These are phyloP conservation scores for Sebastes aleutianus DNA, from an alignment of 2,797 vertebrate genomes.

Conservation along the genomic window DNA sequence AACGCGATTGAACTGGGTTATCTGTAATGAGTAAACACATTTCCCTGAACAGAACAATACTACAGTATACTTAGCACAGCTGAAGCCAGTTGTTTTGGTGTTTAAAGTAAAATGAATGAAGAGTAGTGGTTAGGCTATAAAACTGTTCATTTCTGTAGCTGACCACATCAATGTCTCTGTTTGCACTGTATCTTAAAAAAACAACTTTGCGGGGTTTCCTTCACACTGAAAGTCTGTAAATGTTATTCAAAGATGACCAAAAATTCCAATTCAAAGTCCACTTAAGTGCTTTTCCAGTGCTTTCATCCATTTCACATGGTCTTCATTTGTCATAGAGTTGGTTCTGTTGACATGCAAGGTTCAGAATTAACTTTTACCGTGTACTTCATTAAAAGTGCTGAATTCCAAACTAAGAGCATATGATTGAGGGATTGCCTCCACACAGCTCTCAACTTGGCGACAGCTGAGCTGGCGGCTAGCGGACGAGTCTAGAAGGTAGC, in stretches of 20 bases:
- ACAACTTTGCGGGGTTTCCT: not conserved
- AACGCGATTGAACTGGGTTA: slow-evolving; percentile 69
- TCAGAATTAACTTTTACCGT: not conserved
- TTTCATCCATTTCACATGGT: not conserved
- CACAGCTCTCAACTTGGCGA: not conserved
- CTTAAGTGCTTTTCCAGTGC: not conserved
- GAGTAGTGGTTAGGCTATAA: slow-evolving; percentile 12
- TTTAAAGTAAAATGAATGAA: slow-evolving; percentile 47
- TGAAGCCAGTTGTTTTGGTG: slow-evolving; percentile 6
- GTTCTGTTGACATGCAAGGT: not conserved
- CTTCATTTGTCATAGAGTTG: not conserved
- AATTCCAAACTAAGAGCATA: not conserved
- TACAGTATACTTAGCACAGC: slow-evolving; percentile 24
- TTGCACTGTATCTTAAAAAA: not conserved
- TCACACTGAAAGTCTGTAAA: not conserved
- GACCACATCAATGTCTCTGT: slow-evolving; percentile 18
- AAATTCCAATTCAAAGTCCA: not conserved
- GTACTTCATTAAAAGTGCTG: not conserved
- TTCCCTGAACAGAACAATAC: slow-evolving; percentile 41
- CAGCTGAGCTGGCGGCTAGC: not conserved
- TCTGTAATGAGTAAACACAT: slow-evolving; percentile 62
- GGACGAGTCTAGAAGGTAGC: too few species aligned
- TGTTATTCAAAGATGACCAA: not conserved
- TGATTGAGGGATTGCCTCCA: not conserved
- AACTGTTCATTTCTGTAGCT: slow-evolving; percentile 9